A percentile compares a stretch with the other conserved stretches of the same genome.
These are phyloP conservation scores for Chalcosyrphus nemorum DNA, from an alignment of 2,888 invertebrate genomes.

Conservation along the genomic window DNA sequence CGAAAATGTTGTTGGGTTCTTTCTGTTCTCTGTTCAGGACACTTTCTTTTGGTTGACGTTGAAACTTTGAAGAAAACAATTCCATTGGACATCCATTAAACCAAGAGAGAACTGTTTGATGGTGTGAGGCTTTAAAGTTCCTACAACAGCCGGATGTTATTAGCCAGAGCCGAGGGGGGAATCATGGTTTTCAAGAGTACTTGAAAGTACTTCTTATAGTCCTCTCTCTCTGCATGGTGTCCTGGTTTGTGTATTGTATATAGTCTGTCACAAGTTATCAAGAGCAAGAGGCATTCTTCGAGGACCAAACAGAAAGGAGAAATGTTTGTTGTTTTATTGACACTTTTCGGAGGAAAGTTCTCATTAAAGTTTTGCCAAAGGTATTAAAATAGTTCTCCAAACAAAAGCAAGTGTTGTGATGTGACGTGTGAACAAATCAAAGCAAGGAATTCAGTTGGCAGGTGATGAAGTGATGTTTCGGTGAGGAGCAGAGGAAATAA, in stretches of 20 bases:
- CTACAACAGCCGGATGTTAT: neutral
- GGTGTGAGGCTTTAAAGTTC: neutral
- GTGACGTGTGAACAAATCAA: neutral
- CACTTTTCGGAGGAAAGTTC: neutral
- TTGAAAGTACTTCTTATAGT: neutral
- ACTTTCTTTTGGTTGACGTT: conserved; percentile 12
- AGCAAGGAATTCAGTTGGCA: neutral
- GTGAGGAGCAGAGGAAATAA: no score
- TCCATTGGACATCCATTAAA: conserved; percentile 46
- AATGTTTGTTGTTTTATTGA: neutral
- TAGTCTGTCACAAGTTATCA: neutral
- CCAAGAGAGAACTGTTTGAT: conserved; percentile 2
- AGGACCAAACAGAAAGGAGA: neutral
- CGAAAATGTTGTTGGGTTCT: conserved; percentile 32
- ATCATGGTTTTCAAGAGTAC: neutral
- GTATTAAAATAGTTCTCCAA: neutral
- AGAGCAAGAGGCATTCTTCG: no score
- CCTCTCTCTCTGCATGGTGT: neutral
- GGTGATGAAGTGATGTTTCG: neutral
- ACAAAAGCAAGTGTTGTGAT: neutral
- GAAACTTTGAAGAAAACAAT: conserved; percentile 53
- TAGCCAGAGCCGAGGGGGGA: neutral
- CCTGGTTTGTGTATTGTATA: neutral
- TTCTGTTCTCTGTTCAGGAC: conserved; percentile 24
- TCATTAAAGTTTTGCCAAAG: neutral